Evolutionary conservation across 2,113 vertebrate species (phyloP).

Genomic region (Apeltes quadracus): DNA sequence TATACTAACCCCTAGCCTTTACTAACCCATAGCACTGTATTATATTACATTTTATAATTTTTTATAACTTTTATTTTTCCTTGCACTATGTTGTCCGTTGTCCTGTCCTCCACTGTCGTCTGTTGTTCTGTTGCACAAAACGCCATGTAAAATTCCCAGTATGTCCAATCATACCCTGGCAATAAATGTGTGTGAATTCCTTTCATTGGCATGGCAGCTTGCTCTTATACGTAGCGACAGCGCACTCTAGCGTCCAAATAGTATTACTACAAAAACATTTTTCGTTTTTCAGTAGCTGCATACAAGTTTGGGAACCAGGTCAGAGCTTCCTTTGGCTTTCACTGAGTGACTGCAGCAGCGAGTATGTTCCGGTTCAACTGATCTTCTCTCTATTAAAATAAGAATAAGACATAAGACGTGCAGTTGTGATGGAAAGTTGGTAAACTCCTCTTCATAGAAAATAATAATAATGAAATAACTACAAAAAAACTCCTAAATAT

Average conservation of each 20-base stretch:
- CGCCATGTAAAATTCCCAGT: too few relatives aligned
- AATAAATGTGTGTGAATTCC: too few relatives aligned
- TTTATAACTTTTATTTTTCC: too few relatives aligned
- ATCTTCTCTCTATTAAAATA: neutral
- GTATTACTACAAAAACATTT: conserved; percentile 31
- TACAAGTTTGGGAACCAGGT: neutral
- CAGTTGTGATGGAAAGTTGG: neutral
- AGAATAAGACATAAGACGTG: neutral
- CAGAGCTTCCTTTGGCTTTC: neutral
- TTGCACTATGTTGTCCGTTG: too few relatives aligned
- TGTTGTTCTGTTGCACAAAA: too few relatives aligned
- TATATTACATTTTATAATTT: too few relatives aligned
- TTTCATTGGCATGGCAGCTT: neutral
- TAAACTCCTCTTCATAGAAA: neutral
- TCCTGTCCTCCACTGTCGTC: too few relatives aligned
- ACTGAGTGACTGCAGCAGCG: neutral
- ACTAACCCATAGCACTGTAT: too few relatives aligned
- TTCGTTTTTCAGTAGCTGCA: neutral
- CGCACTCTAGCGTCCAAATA: conserved; percentile 50
- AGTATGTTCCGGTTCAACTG: too few relatives aligned
- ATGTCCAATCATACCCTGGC: too few relatives aligned
- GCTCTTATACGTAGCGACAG: conserved; percentile 11
- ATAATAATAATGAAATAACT: neutral
- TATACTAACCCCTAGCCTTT: too few relatives aligned
- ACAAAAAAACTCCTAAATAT: neutral